A percentile compares a stretch with the other conserved stretches of the same genome.
phyloP scores from a whole-genome alignment of 2,888 invertebrate genomes.

The Chymomyza procnemis region DNA sequence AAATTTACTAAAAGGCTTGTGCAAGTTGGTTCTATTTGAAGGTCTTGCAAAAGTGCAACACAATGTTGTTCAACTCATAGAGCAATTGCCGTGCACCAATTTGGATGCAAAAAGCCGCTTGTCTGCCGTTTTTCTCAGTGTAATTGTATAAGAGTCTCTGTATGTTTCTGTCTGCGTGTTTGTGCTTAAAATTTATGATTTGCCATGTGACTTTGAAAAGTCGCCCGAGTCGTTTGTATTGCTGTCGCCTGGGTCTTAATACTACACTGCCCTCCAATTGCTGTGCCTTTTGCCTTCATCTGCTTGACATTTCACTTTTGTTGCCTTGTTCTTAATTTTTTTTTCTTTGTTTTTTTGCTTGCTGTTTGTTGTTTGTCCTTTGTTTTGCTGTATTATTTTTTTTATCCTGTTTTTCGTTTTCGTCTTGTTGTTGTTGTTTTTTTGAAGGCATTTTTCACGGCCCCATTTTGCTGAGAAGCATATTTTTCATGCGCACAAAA shows the following conservation, averaged over 20 bases:
- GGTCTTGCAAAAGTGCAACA: no score
- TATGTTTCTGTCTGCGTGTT: conserved; percentile 20
- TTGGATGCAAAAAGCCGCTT: no score
- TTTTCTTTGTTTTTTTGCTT: conserved; percentile 35
- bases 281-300: conserved; percentile 33
- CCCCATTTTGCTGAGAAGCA: conserved; percentile 56
- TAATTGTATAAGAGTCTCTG: conserved; percentile 2
- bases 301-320: conserved; percentile 66
- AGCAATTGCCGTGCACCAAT: no score
- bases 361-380: conserved; percentile 13
- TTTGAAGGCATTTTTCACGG: not conserved
- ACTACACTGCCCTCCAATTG: conserved; percentile 30
- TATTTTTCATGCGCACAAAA: conserved; percentile 29
- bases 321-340: conserved; percentile 44
- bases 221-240: conserved; percentile 13
- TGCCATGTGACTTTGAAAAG: conserved; percentile 65
- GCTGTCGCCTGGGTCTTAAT: conserved; percentile 9
- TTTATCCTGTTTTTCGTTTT: not conserved
- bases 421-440: conserved; percentile 3
- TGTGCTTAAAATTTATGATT: conserved; percentile 63
- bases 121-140: not conserved
- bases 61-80: no score
- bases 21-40: no score
- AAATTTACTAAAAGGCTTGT: no score
- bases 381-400: not conserved